Base-by-base conservation (phyloP, 2,797 vertebrate genomes). In the Buphagus erythrorhynchus region DNA sequence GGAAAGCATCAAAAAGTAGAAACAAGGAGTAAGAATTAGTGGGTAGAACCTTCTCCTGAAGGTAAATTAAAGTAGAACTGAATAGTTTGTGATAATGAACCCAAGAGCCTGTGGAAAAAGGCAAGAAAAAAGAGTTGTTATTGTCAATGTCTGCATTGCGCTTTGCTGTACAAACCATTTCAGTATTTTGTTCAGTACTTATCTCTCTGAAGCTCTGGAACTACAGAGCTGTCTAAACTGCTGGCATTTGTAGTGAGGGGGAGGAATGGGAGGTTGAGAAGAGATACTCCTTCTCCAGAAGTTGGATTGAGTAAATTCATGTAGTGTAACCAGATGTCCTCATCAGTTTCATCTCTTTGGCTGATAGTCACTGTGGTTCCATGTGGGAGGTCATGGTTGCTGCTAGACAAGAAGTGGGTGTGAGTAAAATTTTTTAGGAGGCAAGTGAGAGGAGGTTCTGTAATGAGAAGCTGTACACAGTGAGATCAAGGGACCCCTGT, bases 231-330 rank as follows among this genome's bases (percentile, higher is more conserved):
- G 82, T 86, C 76, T 92, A 69, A 94, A 95, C 69, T 78, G 73
- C 90, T 96, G 95, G 86, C 78, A 76, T 88, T 92, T 84, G 82
- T 95, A 91, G 91, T 75, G 92, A 95, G 93, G 82, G 82, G 94
- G 92, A 86, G 93, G 95, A 93, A 94, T 51, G 62, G 62, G 82
- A 93, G 63, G 24, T 67, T 85, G 89, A 85, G 86, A 86, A 91
- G 71, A 93, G 51, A 73, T 28, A n/a, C 46, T 92, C 26, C 59
- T 90, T 88, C 82, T 91, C 86, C 93, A 95, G 87, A 88, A 90
- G 90, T 9, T 96, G 83, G 69, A 51, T n/a, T 29, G 79, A 72
- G 76, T 65, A 73, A 61, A 81, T 90, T 75, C 79, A 31, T 10
- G 4, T 66, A n/a, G 73, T 84, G 33, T 90, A 85, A 73, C 55